phyloP scores from a whole-genome alignment of 2,888 invertebrate genomes.

The Dasysyrphus tricinctus region DNA sequence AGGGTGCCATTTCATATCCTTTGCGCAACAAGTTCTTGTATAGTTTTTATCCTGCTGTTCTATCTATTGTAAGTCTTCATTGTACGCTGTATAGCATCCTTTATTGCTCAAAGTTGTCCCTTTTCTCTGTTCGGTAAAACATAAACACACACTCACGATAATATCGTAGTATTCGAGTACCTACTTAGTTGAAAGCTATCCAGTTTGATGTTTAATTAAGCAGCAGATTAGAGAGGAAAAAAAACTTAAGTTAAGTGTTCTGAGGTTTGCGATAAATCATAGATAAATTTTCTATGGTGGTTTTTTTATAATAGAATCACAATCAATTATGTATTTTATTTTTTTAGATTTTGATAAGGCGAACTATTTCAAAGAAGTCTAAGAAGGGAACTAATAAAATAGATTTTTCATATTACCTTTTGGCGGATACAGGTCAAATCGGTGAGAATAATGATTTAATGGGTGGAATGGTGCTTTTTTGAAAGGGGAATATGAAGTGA shows the following conservation, averaged over 20 bases:
- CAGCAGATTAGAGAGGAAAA: slow-evolving; percentile 52
- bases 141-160: not conserved
- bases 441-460: no score
- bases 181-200: slow-evolving; percentile 42
- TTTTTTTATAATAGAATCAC: not conserved
- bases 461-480: no score
- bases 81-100: slow-evolving; percentile 32
- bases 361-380: no score
- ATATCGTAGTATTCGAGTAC: not conserved
- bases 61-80: slow-evolving; percentile 47
- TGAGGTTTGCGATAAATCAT: slow-evolving; percentile 37
- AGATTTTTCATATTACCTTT: no score
- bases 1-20: slow-evolving; percentile 16
- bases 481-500: no score
- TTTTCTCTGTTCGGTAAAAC: not conserved
- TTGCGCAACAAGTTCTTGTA: slow-evolving; percentile 20
- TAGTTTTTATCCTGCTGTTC: slow-evolving; percentile 34
- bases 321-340: not conserved
- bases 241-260: slow-evolving; percentile 34
- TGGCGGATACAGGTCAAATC: no score
- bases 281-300: not conserved
- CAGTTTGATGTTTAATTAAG: slow-evolving; percentile 62
- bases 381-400: no score
- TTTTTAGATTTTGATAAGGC: not conserved
- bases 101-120: slow-evolving; percentile 33